Conservation (phyloP, 2,113 vertebrate genomes). For the Typhlomys cinereus region DNA sequence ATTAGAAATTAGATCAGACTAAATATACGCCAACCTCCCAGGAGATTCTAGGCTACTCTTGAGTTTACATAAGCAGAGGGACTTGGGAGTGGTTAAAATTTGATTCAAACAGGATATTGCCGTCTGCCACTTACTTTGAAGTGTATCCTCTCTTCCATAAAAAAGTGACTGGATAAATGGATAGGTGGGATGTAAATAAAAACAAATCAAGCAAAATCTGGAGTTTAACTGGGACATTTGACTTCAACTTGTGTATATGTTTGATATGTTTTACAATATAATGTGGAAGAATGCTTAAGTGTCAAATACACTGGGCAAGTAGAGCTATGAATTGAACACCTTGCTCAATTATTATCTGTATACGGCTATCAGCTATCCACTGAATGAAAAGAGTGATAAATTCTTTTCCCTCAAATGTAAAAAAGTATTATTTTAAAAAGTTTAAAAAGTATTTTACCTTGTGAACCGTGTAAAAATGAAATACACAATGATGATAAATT, state of each 20-base stretch:
- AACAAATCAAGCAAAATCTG: background rate
- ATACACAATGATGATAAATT: background rate
- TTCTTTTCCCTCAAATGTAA: background rate
- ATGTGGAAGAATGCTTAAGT: background rate
- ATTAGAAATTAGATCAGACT: background rate
- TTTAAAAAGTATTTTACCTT: slow-evolving; percentile 9
- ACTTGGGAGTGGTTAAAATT: background rate
- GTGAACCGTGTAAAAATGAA: slow-evolving; percentile 16
- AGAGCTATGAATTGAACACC: background rate
- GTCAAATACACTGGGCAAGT: background rate
- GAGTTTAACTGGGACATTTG: background rate
- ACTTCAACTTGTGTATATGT: background rate
- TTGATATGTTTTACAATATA: slow-evolving; percentile 5
- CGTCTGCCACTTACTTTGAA: background rate
- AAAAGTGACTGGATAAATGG: background rate
- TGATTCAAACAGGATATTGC: background rate
- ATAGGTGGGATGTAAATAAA: background rate
- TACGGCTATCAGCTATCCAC: background rate
- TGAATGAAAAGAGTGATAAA: background rate
- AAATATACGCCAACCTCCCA: background rate
- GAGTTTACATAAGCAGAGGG: background rate
- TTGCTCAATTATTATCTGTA: background rate
- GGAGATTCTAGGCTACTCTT: background rate
- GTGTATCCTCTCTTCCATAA: background rate
- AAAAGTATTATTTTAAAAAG: background rate